A percentile compares a stretch with the other conserved stretches of the same genome.
Evolutionary conservation across 2,888 invertebrate species (phyloP).

Genomic region (Andrena marginata): DNA sequence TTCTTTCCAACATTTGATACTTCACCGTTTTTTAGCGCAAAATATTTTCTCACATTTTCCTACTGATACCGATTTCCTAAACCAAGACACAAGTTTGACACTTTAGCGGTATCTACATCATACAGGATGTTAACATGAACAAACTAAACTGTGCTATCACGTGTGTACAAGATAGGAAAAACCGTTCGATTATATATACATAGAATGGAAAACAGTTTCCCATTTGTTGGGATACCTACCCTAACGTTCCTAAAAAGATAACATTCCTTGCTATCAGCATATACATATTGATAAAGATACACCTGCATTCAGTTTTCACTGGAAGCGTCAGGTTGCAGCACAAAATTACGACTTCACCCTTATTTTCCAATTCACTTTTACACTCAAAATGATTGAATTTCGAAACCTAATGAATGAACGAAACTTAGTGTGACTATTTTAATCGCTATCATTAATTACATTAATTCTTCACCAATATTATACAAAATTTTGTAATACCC

Average conservation of each 20-base stretch:
- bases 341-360: neutral
- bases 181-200: slow-evolving; percentile 16
- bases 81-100: neutral
- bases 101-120: slow-evolving; percentile 10
- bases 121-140: slow-evolving; percentile 41
- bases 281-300: slow-evolving; percentile 29
- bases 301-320: slow-evolving; percentile 21
- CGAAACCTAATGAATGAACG: no score
- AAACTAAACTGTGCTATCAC: slow-evolving; percentile 20
- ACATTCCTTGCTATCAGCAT: slow-evolving; percentile 5
- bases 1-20: no score
- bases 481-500: no score
- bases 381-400: neutral
- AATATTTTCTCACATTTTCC: no score
- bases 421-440: no score
- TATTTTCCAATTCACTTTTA: neutral
- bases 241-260: slow-evolving; percentile 21
- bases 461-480: no score
- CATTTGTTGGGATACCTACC: slow-evolving; percentile 5
- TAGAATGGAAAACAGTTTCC: slow-evolving; percentile 35
- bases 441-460: no score
- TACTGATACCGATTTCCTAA: no score
- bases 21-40: no score
- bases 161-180: slow-evolving; percentile 30
- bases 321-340: neutral